Base-by-base conservation (phyloP, 1,140 invertebrate species). In the Laodelphax striatellus region DNA sequence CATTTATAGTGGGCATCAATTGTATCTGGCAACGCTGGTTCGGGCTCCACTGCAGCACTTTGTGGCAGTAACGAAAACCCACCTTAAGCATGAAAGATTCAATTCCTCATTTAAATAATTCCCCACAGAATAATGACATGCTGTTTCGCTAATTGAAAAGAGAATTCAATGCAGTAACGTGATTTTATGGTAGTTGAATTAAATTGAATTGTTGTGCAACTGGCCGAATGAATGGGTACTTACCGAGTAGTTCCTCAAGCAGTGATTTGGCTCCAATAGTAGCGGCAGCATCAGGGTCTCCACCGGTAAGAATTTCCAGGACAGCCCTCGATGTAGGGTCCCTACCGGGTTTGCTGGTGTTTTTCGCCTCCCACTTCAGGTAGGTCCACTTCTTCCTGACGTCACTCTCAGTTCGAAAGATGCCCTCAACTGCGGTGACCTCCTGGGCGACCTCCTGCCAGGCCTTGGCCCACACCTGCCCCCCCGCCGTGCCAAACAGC, bases 321-420 rank as follows among this genome's bases (percentile, higher is more conserved):
- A 69, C 63, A 0, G 63, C 63, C 14, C 65, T 58, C 19, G 61
- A 63, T 4, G 66, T 67, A 0, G 67, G 63, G 52, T 66, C 65
- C 17, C 66, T 31, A 0, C 64, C 63, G n/a, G 67, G 66, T 42
- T 68, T 66, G 60, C 62, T 64, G 19, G 67, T 68, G 60, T 67
- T 67, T 55, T 67, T 68, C 14, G 66, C 68, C 53, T 66, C 65
- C 66, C 68, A 68, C 43, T 68, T 68, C 31, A 68, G 63, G 53
- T 68, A 68, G 16, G 67, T 67, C 67, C 67, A 68, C 43, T 68
- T 68, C 58, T 68, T 68, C 11, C 67, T 55, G 11, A 67, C 66
- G 55, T 68, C 67, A 11, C 62, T 56, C 52, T 68, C 67, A 24
- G 63, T 65, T 14, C 67, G 31, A 14, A 60, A 54, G 31, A 68